Conservation (phyloP, 2,797 vertebrate genomes). For the Paramormyrops hopkinsi region DNA sequence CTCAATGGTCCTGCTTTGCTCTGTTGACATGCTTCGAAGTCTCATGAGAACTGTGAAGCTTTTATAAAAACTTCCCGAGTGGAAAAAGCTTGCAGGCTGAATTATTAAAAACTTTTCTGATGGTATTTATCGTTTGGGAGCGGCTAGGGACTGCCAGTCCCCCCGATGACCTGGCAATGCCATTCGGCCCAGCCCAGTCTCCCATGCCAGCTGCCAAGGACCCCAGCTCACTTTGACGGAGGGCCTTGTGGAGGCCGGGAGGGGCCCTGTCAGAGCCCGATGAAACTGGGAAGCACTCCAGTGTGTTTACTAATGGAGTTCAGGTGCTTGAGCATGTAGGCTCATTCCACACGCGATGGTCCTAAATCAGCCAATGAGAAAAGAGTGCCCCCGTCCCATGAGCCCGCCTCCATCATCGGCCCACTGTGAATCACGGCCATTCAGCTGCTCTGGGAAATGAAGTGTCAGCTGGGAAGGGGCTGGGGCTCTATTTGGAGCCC, state of each 20-base stretch:
- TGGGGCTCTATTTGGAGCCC: neutral
- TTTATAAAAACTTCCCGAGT: neutral
- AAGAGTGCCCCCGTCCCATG: neutral
- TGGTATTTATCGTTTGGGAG: neutral
- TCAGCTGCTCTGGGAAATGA: neutral
- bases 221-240: neutral
- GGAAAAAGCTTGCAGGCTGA: neutral
- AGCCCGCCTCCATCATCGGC: neutral
- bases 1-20: neutral
- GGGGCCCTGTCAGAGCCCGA: neutral
- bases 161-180: neutral
- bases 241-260: neutral
- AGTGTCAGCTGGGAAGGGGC: neutral
- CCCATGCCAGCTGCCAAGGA: neutral
- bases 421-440: neutral
- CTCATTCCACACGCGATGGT: constrained; percentile 34
- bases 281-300: constrained; percentile 30
- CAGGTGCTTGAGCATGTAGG: constrained; percentile 37
- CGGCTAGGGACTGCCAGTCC: neutral
- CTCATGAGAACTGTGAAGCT: neutral
- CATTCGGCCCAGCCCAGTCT: neutral
- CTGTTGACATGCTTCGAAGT: neutral
- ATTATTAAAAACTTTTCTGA: neutral
- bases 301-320: constrained; percentile 39
- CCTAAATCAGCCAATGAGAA: constrained; percentile 29